Evolutionary conservation across 37 sponge, comb jelly and placozoan species (phyloP).

Genomic region (Eunapius fragilis): DNA sequence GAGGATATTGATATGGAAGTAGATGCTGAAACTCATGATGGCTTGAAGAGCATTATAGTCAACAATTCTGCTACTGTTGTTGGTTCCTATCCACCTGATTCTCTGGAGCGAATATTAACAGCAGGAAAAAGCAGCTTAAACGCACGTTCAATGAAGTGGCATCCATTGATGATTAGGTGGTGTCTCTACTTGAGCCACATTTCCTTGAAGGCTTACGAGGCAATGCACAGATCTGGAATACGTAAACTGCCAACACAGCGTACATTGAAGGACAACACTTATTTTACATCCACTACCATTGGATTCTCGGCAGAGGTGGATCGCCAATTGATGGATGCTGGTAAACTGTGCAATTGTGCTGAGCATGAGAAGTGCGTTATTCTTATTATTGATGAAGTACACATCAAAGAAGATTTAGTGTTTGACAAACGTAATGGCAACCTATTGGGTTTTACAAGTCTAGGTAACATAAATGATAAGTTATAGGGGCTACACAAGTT

Average conservation of each 20-base stretch:
- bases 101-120: conserved; percentile 29
- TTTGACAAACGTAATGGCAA: conserved; percentile 18
- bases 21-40: conserved; percentile 19
- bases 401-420: conserved; percentile 37
- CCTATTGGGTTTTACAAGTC: background rate
- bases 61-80: conserved; percentile 1
- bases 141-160: conserved; percentile 28
- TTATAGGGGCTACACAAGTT: background rate
- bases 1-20: background rate
- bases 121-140: conserved; percentile 14
- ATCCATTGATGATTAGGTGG: conserved; percentile 54
- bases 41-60: background rate
- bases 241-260: conserved; percentile 14
- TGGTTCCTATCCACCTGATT: background rate
- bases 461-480: background rate
- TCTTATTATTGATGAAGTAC: conserved; percentile 24
- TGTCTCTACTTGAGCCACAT: conserved; percentile 32
- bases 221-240: conserved; percentile 1
- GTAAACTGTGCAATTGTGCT: conserved; percentile 3
- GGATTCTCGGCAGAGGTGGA: background rate
- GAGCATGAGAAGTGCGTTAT: conserved; percentile 6
- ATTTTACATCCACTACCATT: background rate
- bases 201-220: background rate
- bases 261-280: conserved; percentile 10
- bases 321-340: conserved; percentile 12